Evolutionary conservation across 2,888 invertebrate genomes (phyloP).

Genomic region (Hydriomena furcata): DNA sequence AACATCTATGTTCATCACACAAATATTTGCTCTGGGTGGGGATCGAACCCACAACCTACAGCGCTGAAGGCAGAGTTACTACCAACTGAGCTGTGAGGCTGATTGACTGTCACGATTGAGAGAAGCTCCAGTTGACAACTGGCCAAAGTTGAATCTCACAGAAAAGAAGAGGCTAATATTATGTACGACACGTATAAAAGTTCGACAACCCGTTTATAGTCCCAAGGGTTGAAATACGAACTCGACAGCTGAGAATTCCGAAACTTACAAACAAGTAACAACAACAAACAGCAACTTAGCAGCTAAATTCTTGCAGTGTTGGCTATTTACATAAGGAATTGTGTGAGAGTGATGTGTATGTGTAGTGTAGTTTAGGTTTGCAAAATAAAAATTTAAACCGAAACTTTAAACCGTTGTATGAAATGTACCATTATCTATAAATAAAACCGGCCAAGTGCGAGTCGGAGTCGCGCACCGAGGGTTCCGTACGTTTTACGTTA

Average conservation of each 20-base stretch:
- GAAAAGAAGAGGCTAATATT: slow-evolving; percentile 19
- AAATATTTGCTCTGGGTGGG: no score
- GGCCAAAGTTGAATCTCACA: slow-evolving; percentile 4
- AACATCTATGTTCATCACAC: no score
- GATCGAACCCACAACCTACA: no score
- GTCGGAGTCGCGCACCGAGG: no score
- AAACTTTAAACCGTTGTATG: no score
- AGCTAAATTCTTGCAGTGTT: slow-evolving; percentile 22
- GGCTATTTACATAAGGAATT: slow-evolving; percentile 17
- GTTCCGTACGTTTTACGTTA: no score
- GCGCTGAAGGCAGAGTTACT: no score
- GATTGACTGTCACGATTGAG: background rate
- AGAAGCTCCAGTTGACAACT: slow-evolving; percentile 3
- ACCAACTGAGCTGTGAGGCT: no score
- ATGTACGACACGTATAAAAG: slow-evolving; percentile 28
- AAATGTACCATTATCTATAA: no score
- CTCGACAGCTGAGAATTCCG: slow-evolving; percentile 24
- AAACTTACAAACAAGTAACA: slow-evolving; percentile 26
- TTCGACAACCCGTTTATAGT: slow-evolving; percentile 25
- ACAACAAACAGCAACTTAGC: slow-evolving; percentile 26
- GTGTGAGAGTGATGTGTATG: background rate
- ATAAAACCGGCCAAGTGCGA: no score
- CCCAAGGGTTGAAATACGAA: slow-evolving; percentile 30
- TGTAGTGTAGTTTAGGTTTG: no score
- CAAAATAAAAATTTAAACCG: no score